These are phyloP conservation scores for Oryctolagus cuniculus DNA, from an alignment of 2,113 vertebrate genomes.

Conservation along the genomic window mOryCun1.1 NC_091442.1:72428001-72428500, in stretches of 20 bases:
- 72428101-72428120: neutral
- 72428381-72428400: constrained; percentile 7
- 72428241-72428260: neutral
- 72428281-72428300: neutral
- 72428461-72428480: constrained; percentile 50
- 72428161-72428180: constrained; percentile 35
- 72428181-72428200: constrained; percentile 4
- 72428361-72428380: neutral
- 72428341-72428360: neutral
- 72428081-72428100: neutral
- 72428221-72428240: neutral
- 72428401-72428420: neutral
- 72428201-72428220: neutral
- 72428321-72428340: neutral
- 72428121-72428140: neutral
- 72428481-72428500: neutral
- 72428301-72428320: neutral
- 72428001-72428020: neutral
- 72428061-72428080: neutral
- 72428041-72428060: neutral
- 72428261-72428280: neutral
- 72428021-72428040: neutral
- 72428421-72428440: constrained; percentile 32
- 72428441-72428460: constrained; percentile 1
- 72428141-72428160: neutral